Percentiles rank a stretch among this genome's conserved stretches.
Evolutionary conservation across 2,888 invertebrate species (phyloP).

Genomic region (Napeogenes inachia): DNA sequence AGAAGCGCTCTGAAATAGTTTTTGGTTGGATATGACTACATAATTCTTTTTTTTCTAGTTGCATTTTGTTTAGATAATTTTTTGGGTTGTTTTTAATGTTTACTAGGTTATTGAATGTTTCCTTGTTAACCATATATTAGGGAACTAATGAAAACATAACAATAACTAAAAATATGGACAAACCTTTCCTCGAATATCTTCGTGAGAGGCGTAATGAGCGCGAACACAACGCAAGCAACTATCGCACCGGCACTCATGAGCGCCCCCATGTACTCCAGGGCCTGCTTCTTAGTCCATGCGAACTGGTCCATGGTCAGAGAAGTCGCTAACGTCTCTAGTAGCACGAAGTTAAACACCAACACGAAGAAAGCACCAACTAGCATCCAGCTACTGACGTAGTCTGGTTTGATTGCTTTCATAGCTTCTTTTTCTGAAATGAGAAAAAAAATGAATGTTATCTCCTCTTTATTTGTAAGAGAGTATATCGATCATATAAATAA

Average conservation of each 20-base stretch:
- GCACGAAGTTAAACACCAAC: conserved; percentile 90
- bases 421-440: conserved; percentile 81
- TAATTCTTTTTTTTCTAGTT: too few relatives aligned
- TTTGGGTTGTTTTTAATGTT: not conserved
- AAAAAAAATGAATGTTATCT: not conserved
- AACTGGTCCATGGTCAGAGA: conserved; percentile 93
- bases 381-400: conserved; percentile 86
- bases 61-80: not conserved
- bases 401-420: conserved; percentile 82
- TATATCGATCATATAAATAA: not conserved
- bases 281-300: conserved; percentile 87
- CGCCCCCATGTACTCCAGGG: conserved; percentile 88
- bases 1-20: conserved; percentile 73
- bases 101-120: too few relatives aligned
- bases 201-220: conserved; percentile 83
- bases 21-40: not conserved
- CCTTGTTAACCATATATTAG: too few relatives aligned
- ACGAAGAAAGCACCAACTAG: conserved; percentile 89
- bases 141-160: too few relatives aligned
- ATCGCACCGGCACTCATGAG: conserved; percentile 88
- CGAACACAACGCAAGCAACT: conserved; percentile 85
- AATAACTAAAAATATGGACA: not conserved
- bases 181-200: conserved; percentile 84
- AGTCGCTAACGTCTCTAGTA: conserved; percentile 90
- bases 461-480: not conserved